These are phyloP conservation scores for Phasianus colchicus DNA, from an alignment of 2,113 vertebrate species.

Conservation along the genomic window DNA sequence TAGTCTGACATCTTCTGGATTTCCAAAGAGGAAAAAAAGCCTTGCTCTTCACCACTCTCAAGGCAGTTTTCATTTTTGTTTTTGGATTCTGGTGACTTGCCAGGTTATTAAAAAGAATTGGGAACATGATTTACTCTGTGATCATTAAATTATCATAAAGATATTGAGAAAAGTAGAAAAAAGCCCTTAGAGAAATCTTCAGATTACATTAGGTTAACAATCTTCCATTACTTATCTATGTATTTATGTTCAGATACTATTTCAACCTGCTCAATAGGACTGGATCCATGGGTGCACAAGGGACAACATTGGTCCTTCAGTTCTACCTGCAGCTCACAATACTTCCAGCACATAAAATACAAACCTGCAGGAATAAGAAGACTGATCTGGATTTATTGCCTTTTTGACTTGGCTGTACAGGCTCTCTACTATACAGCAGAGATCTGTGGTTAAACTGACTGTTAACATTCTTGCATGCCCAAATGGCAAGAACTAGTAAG, in stretches of 20 bases:
- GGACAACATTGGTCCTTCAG: accelerated
- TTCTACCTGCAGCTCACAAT: neutral
- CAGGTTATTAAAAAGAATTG: neutral
- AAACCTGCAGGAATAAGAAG: neutral
- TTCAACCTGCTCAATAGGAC: neutral
- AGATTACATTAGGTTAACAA: neutral
- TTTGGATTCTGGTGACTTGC: neutral
- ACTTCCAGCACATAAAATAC: neutral
- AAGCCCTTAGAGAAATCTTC: neutral
- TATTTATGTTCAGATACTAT: neutral
- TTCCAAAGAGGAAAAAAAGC: neutral
- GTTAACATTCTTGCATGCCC: neutral
- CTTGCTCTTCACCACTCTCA: neutral
- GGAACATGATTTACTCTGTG: neutral
- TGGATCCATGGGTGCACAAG: accelerated
- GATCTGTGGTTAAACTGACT: accelerated
- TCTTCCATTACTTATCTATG: neutral
- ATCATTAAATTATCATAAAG: neutral
- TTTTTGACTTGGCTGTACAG: neutral
- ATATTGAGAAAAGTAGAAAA: neutral
- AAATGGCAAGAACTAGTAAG: neutral
- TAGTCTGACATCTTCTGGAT: neutral
- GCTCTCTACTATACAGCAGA: neutral
- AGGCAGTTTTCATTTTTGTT: neutral
- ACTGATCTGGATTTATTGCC: neutral